Evolutionary conservation across 2,113 vertebrate species (phyloP).

Genomic region (Pogona vitticeps): DNA sequence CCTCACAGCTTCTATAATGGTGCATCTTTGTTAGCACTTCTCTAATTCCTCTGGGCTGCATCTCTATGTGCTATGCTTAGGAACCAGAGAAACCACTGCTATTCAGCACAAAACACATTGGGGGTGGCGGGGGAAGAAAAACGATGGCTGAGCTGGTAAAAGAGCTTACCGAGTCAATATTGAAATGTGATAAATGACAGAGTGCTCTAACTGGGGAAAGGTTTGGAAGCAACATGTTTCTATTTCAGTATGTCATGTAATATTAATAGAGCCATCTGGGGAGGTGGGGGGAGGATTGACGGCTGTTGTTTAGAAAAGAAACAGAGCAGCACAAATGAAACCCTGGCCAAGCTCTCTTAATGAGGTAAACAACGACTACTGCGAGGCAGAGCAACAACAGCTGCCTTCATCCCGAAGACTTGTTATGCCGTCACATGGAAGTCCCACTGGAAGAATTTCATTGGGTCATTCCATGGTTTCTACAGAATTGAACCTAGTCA

Average conservation of each 20-base stretch:
- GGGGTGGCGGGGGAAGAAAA: conserved; percentile 7
- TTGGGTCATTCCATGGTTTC: background rate
- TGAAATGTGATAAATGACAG: conserved; percentile 40
- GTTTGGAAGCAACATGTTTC: conserved; percentile 33
- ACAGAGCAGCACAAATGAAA: conserved; percentile 47
- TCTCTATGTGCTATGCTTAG: conserved; percentile 1
- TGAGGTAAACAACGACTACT: conserved; percentile 33
- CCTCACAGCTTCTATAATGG: background rate
- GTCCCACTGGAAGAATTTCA: conserved; percentile 27
- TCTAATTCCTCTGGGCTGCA: conserved; percentile 27
- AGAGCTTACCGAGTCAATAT: conserved; percentile 32
- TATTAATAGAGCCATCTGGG: conserved; percentile 47
- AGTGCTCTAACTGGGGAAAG: conserved; percentile 26
- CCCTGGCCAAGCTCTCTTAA: conserved; percentile 28
- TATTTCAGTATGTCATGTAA: conserved; percentile 46
- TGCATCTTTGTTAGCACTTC: background rate
- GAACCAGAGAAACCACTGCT: conserved; percentile 6
- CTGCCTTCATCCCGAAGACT: conserved; percentile 30
- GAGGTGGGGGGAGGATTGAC: conserved; percentile 40
- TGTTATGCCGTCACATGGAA: conserved; percentile 5
- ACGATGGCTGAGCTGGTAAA: background rate
- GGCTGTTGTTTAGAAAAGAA: conserved; percentile 45
- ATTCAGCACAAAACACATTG: conserved; percentile 8
- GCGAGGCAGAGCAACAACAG: conserved; percentile 28
- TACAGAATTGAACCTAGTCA: conserved; percentile 4